phyloP scores from a whole-genome alignment of 2,888 invertebrate species.

The Drosophila limbata region DNA sequence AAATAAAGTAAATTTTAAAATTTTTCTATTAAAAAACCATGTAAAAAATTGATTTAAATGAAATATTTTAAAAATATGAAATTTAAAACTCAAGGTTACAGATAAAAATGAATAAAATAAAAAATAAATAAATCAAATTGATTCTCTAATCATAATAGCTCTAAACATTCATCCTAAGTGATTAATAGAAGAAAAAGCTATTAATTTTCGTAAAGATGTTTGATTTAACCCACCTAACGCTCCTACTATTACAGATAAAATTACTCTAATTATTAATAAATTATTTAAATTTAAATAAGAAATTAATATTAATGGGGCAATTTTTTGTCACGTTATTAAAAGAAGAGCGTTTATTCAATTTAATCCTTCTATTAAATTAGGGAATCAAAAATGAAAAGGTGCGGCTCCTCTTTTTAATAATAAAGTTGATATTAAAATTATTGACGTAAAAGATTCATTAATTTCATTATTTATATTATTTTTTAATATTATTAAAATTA shows the following conservation, averaged over 20 bases:
- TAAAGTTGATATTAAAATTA: slow-evolving; percentile 84
- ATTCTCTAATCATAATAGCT: slow-evolving; percentile 86
- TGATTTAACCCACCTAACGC: slow-evolving; percentile 87
- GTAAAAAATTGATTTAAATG: slow-evolving; percentile 86
- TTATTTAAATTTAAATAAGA: slow-evolving; percentile 86
- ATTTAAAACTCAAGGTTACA: slow-evolving; percentile 85
- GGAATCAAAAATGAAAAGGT: slow-evolving; percentile 88
- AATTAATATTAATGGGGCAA: slow-evolving; percentile 87
- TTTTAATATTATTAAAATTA: slow-evolving; percentile 81
- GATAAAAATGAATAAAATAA: slow-evolving; percentile 86
- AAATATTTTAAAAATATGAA: slow-evolving; percentile 86
- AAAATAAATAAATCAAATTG: slow-evolving; percentile 86
- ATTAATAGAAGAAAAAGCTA: slow-evolving; percentile 89
- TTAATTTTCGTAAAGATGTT: slow-evolving; percentile 87
- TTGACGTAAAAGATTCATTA: slow-evolving; percentile 68
- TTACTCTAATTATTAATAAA: slow-evolving; percentile 85
- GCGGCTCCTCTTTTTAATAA: slow-evolving; percentile 87
- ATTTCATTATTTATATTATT: slow-evolving; percentile 78
- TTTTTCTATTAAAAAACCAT: slow-evolving; percentile 79
- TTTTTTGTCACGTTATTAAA: slow-evolving; percentile 89
- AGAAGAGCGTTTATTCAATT: slow-evolving; percentile 87
- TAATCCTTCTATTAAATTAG: slow-evolving; percentile 87
- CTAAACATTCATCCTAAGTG: slow-evolving; percentile 88
- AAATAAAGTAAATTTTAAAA: slow-evolving; percentile 86
- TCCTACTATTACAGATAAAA: slow-evolving; percentile 86